Evolutionary conservation across 2,797 vertebrate species (phyloP), one percentile per base, ranked within the genome.

Genomic region (Moxostoma hubbsi): DNA sequence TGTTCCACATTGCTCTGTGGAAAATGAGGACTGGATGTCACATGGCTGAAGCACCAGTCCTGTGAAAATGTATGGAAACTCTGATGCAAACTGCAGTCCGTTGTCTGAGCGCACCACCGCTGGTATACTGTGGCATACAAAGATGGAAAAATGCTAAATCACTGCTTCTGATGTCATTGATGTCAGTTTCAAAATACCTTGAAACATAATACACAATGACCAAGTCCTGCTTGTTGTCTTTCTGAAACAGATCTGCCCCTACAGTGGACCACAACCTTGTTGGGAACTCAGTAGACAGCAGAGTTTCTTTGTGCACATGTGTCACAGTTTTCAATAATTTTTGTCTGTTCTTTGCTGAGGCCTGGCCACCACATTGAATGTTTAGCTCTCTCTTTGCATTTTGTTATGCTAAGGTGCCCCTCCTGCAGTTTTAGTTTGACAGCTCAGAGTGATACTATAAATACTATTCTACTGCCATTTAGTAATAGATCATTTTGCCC

Each of bases 1-100:
- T 12, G 1, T 73, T 83, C 65, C 0, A 7, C 16, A 0, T 75
- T 84, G 54, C 61, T 73, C 49, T 80, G 79, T 5, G 45, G 80
- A 7, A 78, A 84, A 7, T 46, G 43, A 5, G 66, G 77, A 80
- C 82, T 84, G 5, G 77, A 84, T 0, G 77, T 81, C 4, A 82
- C 61, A 54, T 82, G 55, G 1, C 15, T 68, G 12, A 83, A 83
- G 5, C 43, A 18, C 58, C 24, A 24, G 24, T 24, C 24, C 24
- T 24, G 24, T 24, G 24, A 24, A n/a, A n/a, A n/a, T n/a, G n/a
- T n/a, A 24, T 24, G 24, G 24, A 24, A 24, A 24, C 24, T 2
- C 24, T 24, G 24, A 24, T 24, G 24, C 24, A 24, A 24, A 24
- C 24, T 24, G 24, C 24, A 24, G 24, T 24, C 24, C 24, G 1